phyloP scores from a whole-genome alignment of 2,797 vertebrate species.

The Tadarida brasiliensis region DNA sequence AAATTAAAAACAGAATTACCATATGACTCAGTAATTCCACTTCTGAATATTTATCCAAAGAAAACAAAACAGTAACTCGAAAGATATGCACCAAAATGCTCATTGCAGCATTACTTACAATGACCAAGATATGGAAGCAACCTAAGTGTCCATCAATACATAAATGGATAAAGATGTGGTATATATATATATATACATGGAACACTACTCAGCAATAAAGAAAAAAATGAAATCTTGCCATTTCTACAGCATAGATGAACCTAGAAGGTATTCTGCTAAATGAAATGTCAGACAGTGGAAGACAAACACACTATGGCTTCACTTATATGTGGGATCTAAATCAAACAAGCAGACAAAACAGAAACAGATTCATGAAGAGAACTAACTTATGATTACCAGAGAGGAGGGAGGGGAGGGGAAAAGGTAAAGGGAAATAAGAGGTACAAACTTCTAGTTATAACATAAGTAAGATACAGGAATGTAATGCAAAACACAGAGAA shows the following conservation, averaged over 20 bases:
- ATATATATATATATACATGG: not conserved
- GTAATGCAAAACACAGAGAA: not conserved
- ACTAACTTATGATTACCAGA: not conserved
- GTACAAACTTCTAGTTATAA: not conserved
- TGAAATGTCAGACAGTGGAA: not conserved
- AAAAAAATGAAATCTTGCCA: not conserved
- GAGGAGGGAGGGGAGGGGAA: not conserved
- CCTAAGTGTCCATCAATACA: not conserved
- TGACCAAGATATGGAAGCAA: not conserved
- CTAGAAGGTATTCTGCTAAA: not conserved
- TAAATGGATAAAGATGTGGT: not conserved
- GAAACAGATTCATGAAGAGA: not conserved
- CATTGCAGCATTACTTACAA: not conserved
- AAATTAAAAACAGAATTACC: too few relatives aligned
- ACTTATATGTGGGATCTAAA: not conserved
- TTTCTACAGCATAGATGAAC: not conserved
- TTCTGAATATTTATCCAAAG: too few relatives aligned
- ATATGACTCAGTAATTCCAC: too few relatives aligned
- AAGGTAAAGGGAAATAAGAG: not conserved
- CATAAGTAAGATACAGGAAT: not conserved
- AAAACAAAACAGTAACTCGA: too few relatives aligned
- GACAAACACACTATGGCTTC: not conserved
- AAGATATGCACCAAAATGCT: not conserved
- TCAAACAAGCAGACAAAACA: not conserved
- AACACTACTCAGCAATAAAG: not conserved